A percentile compares a stretch with the other conserved stretches of the same genome.
Conservation (phyloP, 2,113 vertebrate species). For the Cyprinodon variegatus region DNA sequence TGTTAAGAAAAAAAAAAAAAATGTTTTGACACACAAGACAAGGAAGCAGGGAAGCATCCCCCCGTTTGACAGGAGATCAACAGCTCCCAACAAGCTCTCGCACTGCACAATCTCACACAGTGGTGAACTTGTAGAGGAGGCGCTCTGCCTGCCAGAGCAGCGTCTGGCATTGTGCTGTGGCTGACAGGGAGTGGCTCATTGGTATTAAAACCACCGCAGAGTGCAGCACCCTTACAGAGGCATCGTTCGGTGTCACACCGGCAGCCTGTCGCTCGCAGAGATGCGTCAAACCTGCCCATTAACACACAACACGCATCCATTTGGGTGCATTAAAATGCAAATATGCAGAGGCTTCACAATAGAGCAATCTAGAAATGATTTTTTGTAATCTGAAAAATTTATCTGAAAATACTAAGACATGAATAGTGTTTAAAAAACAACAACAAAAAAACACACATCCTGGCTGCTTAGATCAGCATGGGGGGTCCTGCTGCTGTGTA, state of each 20-base stretch:
- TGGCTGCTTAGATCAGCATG: too few relatives aligned
- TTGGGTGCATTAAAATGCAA: slow-evolving; percentile 1
- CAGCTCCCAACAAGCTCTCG: slow-evolving; percentile 6
- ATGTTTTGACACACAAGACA: slow-evolving; percentile 29
- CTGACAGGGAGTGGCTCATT: slow-evolving; percentile 70
- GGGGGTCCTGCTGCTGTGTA: not conserved
- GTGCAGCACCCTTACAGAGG: slow-evolving; percentile 55
- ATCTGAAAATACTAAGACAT: too few relatives aligned
- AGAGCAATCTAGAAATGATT: not conserved
- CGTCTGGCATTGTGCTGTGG: slow-evolving; percentile 36
- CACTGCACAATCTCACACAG: slow-evolving; percentile 1
- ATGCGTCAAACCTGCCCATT: not conserved
- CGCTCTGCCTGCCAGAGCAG: slow-evolving; percentile 19
- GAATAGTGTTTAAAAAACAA: too few relatives aligned
- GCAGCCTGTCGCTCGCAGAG: not conserved
- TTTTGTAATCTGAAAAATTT: not conserved
- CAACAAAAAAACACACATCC: too few relatives aligned
- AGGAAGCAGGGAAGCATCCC: not conserved
- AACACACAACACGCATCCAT: not conserved
- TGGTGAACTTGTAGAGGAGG: slow-evolving; percentile 30
- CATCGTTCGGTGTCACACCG: slow-evolving; percentile 37
- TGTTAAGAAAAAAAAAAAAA: slow-evolving; percentile 12
- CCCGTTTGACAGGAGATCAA: slow-evolving; percentile 17
- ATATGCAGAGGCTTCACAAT: not conserved
- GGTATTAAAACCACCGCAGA: slow-evolving; percentile 60